Conservation (phyloP, 2,797 vertebrate genomes). For the Pelobates cultripes region DNA sequence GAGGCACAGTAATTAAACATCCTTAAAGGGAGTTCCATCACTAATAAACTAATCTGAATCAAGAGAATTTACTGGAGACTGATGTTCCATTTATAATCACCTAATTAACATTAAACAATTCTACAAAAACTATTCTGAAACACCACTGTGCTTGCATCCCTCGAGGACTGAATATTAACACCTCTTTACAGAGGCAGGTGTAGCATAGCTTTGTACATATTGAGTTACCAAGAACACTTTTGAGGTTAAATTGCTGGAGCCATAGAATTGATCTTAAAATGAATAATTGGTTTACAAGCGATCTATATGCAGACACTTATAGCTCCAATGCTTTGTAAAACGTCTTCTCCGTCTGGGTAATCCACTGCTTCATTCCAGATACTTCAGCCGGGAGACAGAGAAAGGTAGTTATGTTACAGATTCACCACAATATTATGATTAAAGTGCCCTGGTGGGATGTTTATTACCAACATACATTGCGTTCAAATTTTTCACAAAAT, state of each 20-base stretch:
- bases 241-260: slow-evolving; percentile 41
- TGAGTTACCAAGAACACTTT: slow-evolving; percentile 29
- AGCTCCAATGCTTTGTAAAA: slow-evolving; percentile 15
- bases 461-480: slow-evolving; percentile 1
- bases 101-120: no score
- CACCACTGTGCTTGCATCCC: background rate
- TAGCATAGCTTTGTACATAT: background rate
- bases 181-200: background rate
- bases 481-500: background rate
- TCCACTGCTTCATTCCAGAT: background rate
- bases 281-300: slow-evolving; percentile 42
- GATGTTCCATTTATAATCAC: no score
- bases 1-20: no score
- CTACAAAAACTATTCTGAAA: no score
- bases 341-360: background rate
- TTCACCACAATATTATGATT: slow-evolving; percentile 5
- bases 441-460: background rate
- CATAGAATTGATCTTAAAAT: slow-evolving; percentile 31
- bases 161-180: background rate
- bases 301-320: slow-evolving; percentile 30
- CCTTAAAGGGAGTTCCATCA: no score
- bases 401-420: background rate
- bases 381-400: background rate
- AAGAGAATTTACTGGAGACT: no score
- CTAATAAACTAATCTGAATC: no score